phyloP scores from a whole-genome alignment of 1,140 invertebrate genomes.

The Procambarus clarkii region DNA sequence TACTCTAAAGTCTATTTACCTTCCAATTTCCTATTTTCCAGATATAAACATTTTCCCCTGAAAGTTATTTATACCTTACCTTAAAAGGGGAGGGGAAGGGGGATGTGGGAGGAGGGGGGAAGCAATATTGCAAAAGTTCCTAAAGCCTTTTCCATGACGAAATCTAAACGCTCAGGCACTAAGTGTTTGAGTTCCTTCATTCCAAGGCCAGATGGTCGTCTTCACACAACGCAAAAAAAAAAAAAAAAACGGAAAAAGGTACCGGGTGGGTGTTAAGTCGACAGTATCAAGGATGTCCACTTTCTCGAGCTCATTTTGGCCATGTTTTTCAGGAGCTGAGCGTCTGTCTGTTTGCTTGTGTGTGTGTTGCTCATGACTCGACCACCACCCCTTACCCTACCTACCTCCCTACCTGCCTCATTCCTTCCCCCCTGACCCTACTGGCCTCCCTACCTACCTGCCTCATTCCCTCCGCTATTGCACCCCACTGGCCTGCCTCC shows the following conservation, averaged over 20 bases:
- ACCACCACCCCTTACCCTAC: too few relatives aligned
- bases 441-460: too few relatives aligned
- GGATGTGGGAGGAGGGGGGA: not conserved
- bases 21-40: too few relatives aligned
- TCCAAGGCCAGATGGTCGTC: not conserved
- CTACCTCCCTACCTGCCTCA: too few relatives aligned
- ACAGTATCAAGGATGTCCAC: not conserved
- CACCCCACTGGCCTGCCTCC: not conserved
- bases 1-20: too few relatives aligned
- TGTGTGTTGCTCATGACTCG: not conserved
- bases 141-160: too few relatives aligned
- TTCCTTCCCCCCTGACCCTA: too few relatives aligned
- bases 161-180: not conserved
- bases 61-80: too few relatives aligned
- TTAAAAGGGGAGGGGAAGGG: not conserved
- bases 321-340: conserved; percentile 10
- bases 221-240: not conserved
- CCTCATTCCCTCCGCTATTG: not conserved
- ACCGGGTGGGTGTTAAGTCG: not conserved
- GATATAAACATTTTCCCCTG: too few relatives aligned
- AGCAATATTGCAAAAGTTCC: too few relatives aligned
- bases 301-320: not conserved
- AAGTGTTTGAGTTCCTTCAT: too few relatives aligned
- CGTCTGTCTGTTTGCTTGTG: not conserved
- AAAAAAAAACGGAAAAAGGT: not conserved